These are phyloP conservation scores for Mellivora capensis DNA, from an alignment of 2,113 vertebrate species.

Conservation along the genomic window DNA sequence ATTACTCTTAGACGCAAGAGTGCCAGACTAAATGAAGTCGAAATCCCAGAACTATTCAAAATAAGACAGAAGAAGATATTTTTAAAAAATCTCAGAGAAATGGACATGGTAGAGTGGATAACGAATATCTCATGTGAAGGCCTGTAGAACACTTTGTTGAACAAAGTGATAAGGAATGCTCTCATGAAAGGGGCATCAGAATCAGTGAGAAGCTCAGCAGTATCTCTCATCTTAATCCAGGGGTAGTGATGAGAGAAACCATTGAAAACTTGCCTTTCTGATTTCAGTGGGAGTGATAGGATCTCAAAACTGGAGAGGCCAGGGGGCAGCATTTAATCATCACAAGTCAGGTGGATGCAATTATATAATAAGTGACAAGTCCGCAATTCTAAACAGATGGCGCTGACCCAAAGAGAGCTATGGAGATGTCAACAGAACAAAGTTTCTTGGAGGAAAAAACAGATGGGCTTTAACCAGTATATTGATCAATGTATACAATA, in stretches of 20 bases:
- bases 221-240: background rate
- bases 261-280: background rate
- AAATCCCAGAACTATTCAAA: background rate
- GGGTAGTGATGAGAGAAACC: background rate
- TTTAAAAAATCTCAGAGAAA: background rate
- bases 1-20: background rate
- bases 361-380: background rate
- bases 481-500: background rate
- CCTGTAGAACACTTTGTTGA: background rate
- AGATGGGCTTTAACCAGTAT: background rate
- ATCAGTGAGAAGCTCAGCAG: background rate
- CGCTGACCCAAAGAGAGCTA: background rate
- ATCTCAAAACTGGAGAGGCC: background rate
- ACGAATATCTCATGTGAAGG: background rate
- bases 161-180: background rate
- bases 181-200: background rate
- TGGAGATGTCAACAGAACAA: background rate
- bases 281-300: background rate
- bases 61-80: background rate
- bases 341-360: background rate
- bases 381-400: background rate
- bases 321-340: background rate
- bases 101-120: background rate
- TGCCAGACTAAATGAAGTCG: background rate
- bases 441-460: background rate